Evolutionary conservation across 2,888 invertebrate species (phyloP), one percentile per base, ranked within the genome.

Genomic region (Omphaloscelis lunosa): DNA sequence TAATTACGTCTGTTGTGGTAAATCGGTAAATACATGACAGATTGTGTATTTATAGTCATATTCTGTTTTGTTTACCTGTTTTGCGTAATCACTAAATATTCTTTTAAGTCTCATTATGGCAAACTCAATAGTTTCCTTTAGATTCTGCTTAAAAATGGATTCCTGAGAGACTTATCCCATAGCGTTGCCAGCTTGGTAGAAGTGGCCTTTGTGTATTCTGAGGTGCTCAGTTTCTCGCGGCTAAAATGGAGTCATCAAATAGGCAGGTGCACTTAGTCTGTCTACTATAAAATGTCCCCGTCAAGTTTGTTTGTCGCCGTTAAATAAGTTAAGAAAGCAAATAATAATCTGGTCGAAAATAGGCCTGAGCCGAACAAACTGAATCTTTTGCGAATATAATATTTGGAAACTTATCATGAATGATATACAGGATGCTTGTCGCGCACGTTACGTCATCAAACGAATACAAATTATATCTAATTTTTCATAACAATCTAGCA

Each of bases 1-100:
- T 72, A 85, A 63, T 76, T 71, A 73, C 70, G 81, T 67, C 41
- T 84, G 34, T 56, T 75, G 75, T 70, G 61, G 59, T 69, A 48
- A 74, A 72, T 62, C 39, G 59, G 72, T 66, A 71, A 73, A 78
- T 53, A 73, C 68, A 61, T 82, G 71, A 62, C 62, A 59, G 9
- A 72, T 39, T 51, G 12, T n/a, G 59, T 65, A 41, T 84, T 62
- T 73, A 68, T 61, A 71, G 69, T 20, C 0, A 51, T 71, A 68
- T 84, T 74, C 17, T 79, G 67, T 68, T 63, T 59, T 66, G 17
- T 82, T 80, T 62, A 75, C 53, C 45, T 51, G 51, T 65, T 45
- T 29, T 74, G n/a, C 17, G n/a, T 23, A 48, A 39, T 79, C 27
- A 56, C 27, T 56, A 27, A 71, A 71, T 61, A 67, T 51, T 58